phyloP scores from a whole-genome alignment of 1,140 invertebrate species.

The Panulirus ornatus region DNA sequence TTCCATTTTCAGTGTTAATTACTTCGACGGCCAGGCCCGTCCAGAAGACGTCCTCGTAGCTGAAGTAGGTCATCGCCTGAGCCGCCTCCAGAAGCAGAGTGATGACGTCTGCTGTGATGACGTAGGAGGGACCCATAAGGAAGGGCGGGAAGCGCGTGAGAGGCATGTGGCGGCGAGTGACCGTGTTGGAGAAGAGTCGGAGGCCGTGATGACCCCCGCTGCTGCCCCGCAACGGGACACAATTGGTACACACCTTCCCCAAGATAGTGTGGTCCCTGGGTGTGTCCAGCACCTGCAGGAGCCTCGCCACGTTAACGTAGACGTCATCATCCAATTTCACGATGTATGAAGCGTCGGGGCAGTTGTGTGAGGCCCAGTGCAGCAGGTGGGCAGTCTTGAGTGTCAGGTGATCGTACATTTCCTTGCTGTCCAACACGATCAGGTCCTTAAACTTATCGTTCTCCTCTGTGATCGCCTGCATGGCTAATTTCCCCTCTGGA shows the following conservation, averaged over 20 bases:
- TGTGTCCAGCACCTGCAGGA: slow-evolving; percentile 18
- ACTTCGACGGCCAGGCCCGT: slow-evolving; percentile 48
- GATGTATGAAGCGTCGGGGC: slow-evolving; percentile 21
- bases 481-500: background rate
- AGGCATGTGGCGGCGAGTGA: slow-evolving; percentile 35
- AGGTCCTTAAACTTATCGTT: slow-evolving; percentile 6
- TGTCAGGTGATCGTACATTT: slow-evolving; percentile 9
- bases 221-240: slow-evolving; percentile 26
- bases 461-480: background rate
- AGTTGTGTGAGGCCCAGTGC: slow-evolving; percentile 22
- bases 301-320: slow-evolving; percentile 44
- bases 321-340: slow-evolving; percentile 59
- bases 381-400: slow-evolving; percentile 47
- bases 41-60: slow-evolving; percentile 64
- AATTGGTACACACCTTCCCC: slow-evolving; percentile 49
- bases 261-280: slow-evolving; percentile 18
- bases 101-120: slow-evolving; percentile 53
- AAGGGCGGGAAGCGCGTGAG: slow-evolving; percentile 32
- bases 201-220: background rate
- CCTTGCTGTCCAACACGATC: background rate
- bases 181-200: background rate
- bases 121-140: slow-evolving; percentile 48
- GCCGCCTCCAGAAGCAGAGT: slow-evolving; percentile 21
- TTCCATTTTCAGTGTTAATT: slow-evolving; percentile 3
- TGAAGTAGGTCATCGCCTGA: slow-evolving; percentile 44